These are phyloP conservation scores for Troglohyphantes excavatus DNA, from an alignment of 2,888 invertebrate species.

Conservation along the genomic window DNA sequence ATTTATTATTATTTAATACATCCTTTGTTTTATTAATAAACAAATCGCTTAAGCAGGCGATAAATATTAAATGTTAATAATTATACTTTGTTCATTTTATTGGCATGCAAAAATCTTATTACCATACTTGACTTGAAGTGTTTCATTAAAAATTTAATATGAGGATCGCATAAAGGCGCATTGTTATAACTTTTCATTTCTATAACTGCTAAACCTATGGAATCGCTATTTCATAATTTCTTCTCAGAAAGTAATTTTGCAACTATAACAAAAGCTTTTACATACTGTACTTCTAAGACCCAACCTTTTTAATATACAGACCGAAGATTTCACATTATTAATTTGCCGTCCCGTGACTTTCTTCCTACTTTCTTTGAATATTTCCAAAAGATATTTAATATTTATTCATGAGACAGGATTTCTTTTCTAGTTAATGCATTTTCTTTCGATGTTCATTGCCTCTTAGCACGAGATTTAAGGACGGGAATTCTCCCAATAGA, in stretches of 20 bases:
- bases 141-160: too few relatives aligned
- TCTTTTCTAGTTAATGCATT: conserved; percentile 26
- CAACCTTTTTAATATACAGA: not conserved
- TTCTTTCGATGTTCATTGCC: conserved; percentile 29
- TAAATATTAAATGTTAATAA: too few relatives aligned
- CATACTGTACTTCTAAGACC: not conserved
- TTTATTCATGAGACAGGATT: conserved; percentile 26
- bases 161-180: too few relatives aligned
- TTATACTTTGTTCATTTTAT: too few relatives aligned
- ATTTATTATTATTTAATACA: too few relatives aligned
- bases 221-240: not conserved
- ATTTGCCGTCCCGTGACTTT: not conserved
- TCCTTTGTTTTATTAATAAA: too few relatives aligned
- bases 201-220: not conserved
- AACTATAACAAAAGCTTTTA: not conserved
- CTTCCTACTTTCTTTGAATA: not conserved
- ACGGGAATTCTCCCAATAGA: conserved; percentile 4
- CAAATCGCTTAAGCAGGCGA: too few relatives aligned
- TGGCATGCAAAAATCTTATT: too few relatives aligned
- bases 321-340: not conserved
- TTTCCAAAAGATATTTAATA: conserved; percentile 22
- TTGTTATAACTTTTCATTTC: too few relatives aligned
- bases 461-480: conserved; percentile 25
- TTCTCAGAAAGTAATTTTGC: not conserved
- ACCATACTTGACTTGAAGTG: too few relatives aligned